Evolutionary conservation across 2,888 invertebrate genomes (phyloP).

Genomic region (Platypus cylindrus): DNA sequence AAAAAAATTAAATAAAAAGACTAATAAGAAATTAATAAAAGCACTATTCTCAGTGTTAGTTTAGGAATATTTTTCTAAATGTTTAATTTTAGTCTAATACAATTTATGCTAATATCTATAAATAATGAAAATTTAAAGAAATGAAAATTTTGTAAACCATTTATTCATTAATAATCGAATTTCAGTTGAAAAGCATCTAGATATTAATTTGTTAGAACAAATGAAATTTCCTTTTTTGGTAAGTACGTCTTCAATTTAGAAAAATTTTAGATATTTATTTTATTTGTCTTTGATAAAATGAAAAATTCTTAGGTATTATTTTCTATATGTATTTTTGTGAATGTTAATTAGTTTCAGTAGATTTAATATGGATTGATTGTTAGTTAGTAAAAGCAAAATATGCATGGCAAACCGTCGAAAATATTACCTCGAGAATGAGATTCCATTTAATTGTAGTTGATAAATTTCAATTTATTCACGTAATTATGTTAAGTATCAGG

Average conservation of each 20-base stretch:
- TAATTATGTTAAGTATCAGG: too few relatives aligned
- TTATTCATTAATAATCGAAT: conserved; percentile 4
- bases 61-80: too few relatives aligned
- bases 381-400: conserved; percentile 1
- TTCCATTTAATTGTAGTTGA: too few relatives aligned
- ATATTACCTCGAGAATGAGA: neutral
- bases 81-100: too few relatives aligned
- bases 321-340: conserved; percentile 9
- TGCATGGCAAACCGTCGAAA: conserved; percentile 3
- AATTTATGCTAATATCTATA: too few relatives aligned
- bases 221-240: conserved; percentile 5
- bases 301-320: conserved; percentile 14
- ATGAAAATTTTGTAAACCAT: too few relatives aligned
- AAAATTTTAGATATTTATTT: conserved; percentile 1
- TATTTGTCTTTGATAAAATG: conserved; percentile 8
- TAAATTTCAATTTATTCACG: too few relatives aligned
- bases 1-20: too few relatives aligned
- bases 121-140: too few relatives aligned
- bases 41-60: too few relatives aligned
- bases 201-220: conserved; percentile 4
- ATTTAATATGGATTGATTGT: too few relatives aligned
- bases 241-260: conserved; percentile 8
- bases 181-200: conserved; percentile 6
- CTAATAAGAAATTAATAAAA: too few relatives aligned
- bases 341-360: conserved; percentile 7